Conservation (phyloP, 2,888 invertebrate species). For the Oligia strigilis region DNA sequence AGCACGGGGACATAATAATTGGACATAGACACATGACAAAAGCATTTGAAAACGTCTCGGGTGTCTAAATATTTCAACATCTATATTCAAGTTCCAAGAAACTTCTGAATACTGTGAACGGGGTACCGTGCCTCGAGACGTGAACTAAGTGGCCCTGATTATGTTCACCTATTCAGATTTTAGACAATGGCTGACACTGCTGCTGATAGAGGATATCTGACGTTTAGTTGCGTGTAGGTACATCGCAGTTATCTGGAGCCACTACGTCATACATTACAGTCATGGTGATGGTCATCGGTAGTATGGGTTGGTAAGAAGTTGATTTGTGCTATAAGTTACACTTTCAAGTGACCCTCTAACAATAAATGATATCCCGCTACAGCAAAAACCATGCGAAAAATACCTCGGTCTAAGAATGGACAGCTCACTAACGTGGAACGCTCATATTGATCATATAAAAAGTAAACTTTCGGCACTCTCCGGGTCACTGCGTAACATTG, state of each 20-base stretch:
- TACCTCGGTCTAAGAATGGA: too few species aligned
- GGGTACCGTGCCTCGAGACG: slow-evolving; percentile 35
- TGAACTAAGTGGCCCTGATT: slow-evolving; percentile 39
- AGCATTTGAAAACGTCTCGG: slow-evolving; percentile 39
- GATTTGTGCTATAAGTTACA: background rate
- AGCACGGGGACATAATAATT: slow-evolving; percentile 31
- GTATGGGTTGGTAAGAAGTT: background rate
- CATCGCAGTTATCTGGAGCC: background rate
- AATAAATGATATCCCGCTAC: too few species aligned
- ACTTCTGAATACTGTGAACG: slow-evolving; percentile 46
- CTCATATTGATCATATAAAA: too few species aligned
- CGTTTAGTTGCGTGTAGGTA: background rate
- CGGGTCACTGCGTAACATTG: too few species aligned
- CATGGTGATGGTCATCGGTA: background rate
- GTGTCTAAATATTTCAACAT: slow-evolving; percentile 43
- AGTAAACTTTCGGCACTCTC: too few species aligned
- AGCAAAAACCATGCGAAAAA: too few species aligned
- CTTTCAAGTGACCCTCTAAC: background rate
- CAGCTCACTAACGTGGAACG: too few species aligned
- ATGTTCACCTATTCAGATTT: slow-evolving; percentile 42
- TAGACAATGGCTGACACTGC: slow-evolving; percentile 19
- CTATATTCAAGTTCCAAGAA: slow-evolving; percentile 44
- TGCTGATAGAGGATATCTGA: background rate
- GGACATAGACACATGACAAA: slow-evolving; percentile 20
- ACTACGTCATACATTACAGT: background rate